Evolutionary conservation across 2,888 invertebrate species (phyloP), one percentile per base, ranked within the genome.

Genomic region (Tetragonisca angustula): DNA sequence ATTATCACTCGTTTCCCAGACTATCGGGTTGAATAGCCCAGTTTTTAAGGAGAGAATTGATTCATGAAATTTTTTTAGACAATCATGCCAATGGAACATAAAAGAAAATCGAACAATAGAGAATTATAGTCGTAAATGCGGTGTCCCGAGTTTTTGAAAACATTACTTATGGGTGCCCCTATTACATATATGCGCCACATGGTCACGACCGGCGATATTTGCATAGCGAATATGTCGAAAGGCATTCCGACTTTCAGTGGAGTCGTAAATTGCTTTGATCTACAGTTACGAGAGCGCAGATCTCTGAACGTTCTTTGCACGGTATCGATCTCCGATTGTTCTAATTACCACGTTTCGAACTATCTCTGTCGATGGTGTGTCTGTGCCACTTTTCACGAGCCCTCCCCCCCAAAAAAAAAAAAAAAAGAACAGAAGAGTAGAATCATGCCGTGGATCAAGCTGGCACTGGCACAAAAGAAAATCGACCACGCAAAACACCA

Each of bases 311-410:
- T 43, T 32, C 24, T 4, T 11, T 32, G 24, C 17, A n/a, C 24
- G 3, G 9, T 17, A 49, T 49, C 64, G 62, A 36, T 52, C 64
- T 64, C 64, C 64, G 52, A 65, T 61, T 43, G 32, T 19, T 56
- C 49, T 61, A 70, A 81, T 84, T 81, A 74, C 54, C 24, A 32
- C 52, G 54, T 64, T 65, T 13, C 27, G 70, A 74, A 71, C 74
- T 69, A 21, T 43, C 43, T 43, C 43, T 43, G 43, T 43, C 71
- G 6, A 19, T 3, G 59, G 19, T 71, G 24, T 71, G 43, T 71
- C 43, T 19, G 43, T 43, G 71, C 59, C 71, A 43, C 36, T 21
- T 49, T n/a, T 24, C 9, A 19, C 27, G 62, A 19, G 27, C 5
- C 32, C 4, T 9, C 19, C 6, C 6, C n/a, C n/a, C n/a, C n/a